Percentiles rank a stretch among this genome's conserved stretches.
Conservation (phyloP, 2,888 invertebrate genomes). For the Panopea generosa region DNA sequence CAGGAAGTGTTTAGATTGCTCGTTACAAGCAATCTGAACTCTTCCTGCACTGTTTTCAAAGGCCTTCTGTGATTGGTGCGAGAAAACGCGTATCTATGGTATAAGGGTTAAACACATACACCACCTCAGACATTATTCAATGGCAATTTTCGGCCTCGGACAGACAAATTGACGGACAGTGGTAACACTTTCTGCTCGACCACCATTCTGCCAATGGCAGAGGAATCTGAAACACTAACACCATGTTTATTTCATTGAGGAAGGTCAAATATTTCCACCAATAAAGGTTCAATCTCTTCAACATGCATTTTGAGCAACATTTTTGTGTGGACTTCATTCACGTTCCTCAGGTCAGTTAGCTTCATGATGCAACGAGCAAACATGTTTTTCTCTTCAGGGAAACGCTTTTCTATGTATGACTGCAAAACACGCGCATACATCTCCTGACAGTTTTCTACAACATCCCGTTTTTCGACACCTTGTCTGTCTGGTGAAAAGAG, state of each 20-base stretch:
- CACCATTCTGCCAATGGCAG: too few relatives aligned
- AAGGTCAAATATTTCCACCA: constrained; percentile 97
- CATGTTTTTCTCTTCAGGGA: constrained; percentile 75
- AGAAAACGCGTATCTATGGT: too few relatives aligned
- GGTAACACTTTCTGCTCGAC: too few relatives aligned
- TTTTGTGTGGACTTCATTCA: constrained; percentile 95
- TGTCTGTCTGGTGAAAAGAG: constrained; percentile 80
- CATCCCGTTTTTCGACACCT: constrained; percentile 61
- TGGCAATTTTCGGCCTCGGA: too few relatives aligned
- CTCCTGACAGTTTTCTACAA: constrained; percentile 77
- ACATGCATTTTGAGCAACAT: constrained; percentile 97
- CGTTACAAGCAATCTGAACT: too few relatives aligned
- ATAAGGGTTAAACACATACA: too few relatives aligned
- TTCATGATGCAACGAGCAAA: constrained; percentile 90
- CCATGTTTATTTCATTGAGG: constrained; percentile 23
- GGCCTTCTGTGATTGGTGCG: too few relatives aligned
- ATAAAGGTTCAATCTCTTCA: constrained; percentile 94
- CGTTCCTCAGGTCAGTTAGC: constrained; percentile 93
- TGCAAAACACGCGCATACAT: constrained; percentile 77
- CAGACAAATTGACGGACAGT: too few relatives aligned
- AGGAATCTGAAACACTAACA: too few relatives aligned
- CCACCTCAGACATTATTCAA: too few relatives aligned
- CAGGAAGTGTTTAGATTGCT: too few relatives aligned
- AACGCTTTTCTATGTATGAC: constrained; percentile 73
- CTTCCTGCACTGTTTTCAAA: too few relatives aligned